Percentiles rank a stretch among this genome's conserved stretches.
Conservation (phyloP, 1,140 invertebrate genomes). For the Trichoplusia ni region DNA sequence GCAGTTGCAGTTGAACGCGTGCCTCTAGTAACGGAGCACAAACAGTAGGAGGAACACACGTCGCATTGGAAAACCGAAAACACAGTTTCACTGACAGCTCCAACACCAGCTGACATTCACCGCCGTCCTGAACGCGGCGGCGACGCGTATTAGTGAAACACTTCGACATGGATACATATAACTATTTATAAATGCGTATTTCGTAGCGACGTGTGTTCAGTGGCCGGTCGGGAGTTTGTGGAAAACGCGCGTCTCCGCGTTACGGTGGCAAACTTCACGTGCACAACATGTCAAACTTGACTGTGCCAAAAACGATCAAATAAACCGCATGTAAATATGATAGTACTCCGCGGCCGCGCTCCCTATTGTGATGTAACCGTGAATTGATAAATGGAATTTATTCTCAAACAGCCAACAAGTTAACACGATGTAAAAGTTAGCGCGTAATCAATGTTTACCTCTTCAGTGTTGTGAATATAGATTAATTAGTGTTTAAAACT, state of each 20-base stretch:
- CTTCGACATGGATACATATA: slow-evolving; percentile 55
- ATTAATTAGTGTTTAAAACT: slow-evolving; percentile 48
- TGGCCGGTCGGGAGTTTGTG: slow-evolving; percentile 40
- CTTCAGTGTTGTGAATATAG: slow-evolving; percentile 78
- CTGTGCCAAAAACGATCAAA: slow-evolving; percentile 68
- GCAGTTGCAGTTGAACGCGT: slow-evolving; percentile 74
- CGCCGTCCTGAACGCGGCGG: slow-evolving; percentile 51
- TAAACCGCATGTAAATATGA: slow-evolving; percentile 51
- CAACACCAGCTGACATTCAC: slow-evolving; percentile 71
- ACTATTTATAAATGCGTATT: slow-evolving; percentile 71
- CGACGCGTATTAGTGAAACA: slow-evolving; percentile 54
- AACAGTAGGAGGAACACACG: slow-evolving; percentile 75
- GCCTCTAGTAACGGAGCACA: slow-evolving; percentile 77
- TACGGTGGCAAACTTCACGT: slow-evolving; percentile 49
- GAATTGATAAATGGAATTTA: slow-evolving; percentile 53
- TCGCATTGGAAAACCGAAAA: slow-evolving; percentile 74
- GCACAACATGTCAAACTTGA: slow-evolving; percentile 58
- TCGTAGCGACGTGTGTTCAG: slow-evolving; percentile 54
- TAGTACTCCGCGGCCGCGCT: slow-evolving; percentile 37
- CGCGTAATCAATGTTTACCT: slow-evolving; percentile 71
- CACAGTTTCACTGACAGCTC: slow-evolving; percentile 77
- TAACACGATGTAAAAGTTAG: slow-evolving; percentile 63
- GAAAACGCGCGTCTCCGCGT: slow-evolving; percentile 42
- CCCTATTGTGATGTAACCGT: slow-evolving; percentile 55
- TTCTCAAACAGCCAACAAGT: slow-evolving; percentile 44